phyloP scores from a whole-genome alignment of 1,140 invertebrate species.

The Doryteuthis pealeii region DNA sequence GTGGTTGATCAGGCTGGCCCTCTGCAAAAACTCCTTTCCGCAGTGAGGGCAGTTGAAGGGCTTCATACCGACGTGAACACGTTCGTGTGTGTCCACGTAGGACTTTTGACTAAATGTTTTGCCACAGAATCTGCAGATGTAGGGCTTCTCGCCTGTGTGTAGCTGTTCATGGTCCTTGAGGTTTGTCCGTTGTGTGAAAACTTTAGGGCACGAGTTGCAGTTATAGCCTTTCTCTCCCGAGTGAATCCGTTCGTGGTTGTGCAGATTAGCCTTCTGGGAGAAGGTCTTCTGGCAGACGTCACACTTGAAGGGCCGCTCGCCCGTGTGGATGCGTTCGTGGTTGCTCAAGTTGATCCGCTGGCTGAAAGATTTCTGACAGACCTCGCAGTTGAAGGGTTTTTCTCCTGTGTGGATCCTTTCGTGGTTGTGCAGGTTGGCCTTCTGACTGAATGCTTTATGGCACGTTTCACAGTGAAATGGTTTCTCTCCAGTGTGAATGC shows the following conservation, averaged over 20 bases:
- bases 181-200: constrained; percentile 35
- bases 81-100: constrained; percentile 10
- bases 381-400: constrained; percentile 14
- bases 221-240: constrained; percentile 16
- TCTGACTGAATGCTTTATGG: constrained; percentile 10
- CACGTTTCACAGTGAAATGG: constrained; percentile 16
- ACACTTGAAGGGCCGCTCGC: constrained; percentile 85
- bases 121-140: constrained; percentile 27
- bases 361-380: constrained; percentile 11
- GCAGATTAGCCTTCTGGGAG: constrained; percentile 13
- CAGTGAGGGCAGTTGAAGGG: constrained; percentile 19
- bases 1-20: constrained; percentile 17
- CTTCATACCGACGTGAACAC: constrained; percentile 13
- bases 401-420: constrained; percentile 65
- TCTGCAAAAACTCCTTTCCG: constrained; percentile 20
- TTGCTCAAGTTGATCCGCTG: neutral
- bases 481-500: constrained; percentile 15
- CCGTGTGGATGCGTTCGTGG: constrained; percentile 68
- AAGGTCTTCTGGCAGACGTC: constrained; percentile 83
- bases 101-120: constrained; percentile 23
- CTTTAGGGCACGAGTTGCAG: constrained; percentile 6
- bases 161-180: constrained; percentile 34
- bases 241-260: constrained; percentile 15
- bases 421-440: constrained; percentile 14
- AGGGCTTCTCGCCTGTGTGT: constrained; percentile 32